These are phyloP conservation scores for Chascanopsetta lugubris DNA, from an alignment of 2,113 vertebrate species.

Conservation along the genomic window DNA sequence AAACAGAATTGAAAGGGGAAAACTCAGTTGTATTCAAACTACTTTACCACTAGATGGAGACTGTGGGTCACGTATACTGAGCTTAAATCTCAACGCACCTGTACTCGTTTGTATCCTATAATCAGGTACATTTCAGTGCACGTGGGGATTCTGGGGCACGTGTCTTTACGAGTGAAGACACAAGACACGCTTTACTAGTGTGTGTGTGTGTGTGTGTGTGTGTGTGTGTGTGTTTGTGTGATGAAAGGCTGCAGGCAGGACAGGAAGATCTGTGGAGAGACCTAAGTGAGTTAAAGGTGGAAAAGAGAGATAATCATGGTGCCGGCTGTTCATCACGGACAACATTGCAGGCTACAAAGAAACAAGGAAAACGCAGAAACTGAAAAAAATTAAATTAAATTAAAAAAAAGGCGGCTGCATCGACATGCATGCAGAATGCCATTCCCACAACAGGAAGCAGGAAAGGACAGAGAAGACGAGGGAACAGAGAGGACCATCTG, in stretches of 20 bases:
- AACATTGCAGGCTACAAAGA: conserved; percentile 39
- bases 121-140: neutral
- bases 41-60: conserved; percentile 53
- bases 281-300: conserved; percentile 41
- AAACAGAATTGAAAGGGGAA: neutral
- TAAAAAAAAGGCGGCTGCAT: conserved; percentile 12
- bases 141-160: no score
- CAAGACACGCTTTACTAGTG: no score
- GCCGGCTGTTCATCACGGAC: conserved; percentile 24
- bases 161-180: no score
- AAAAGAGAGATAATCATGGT: conserved; percentile 11
- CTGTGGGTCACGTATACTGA: conserved; percentile 4
- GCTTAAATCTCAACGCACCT: neutral
- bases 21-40: conserved; percentile 19
- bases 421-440: conserved; percentile 45
- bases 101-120: neutral
- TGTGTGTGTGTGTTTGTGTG: conserved; percentile 33
- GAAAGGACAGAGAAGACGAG: neutral
- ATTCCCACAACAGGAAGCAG: conserved; percentile 32
- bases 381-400: conserved; percentile 7
- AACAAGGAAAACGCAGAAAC: conserved; percentile 32
- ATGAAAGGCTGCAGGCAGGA: conserved; percentile 37
- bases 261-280: conserved; percentile 65
- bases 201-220: conserved; percentile 1
- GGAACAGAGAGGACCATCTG: conserved; percentile 8